Evolutionary conservation across 2,797 vertebrate species (phyloP).

Genomic region (Distichodus sexfasciatus): DNA sequence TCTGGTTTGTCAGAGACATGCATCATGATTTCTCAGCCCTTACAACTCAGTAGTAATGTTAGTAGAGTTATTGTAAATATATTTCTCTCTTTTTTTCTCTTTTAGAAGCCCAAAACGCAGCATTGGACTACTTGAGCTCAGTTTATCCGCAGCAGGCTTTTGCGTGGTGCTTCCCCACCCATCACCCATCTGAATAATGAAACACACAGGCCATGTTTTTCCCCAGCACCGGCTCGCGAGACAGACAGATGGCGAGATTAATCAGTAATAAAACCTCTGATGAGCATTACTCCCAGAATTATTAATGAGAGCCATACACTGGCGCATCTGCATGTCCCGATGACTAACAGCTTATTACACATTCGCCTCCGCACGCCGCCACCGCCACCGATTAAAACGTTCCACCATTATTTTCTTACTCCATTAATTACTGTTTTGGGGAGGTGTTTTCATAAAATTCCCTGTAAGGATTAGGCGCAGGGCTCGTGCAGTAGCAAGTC

Average conservation of each 20-base stretch:
- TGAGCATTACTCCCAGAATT: constrained; percentile 53
- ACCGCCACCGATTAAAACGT: constrained; percentile 57
- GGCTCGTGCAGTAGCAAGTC: neutral
- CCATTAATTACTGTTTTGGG: constrained; percentile 45
- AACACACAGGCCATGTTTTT: constrained; percentile 38
- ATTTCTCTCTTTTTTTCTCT: neutral
- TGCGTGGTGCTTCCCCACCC: constrained; percentile 30
- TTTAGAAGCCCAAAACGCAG: neutral
- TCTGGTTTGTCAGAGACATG: too few relatives aligned
- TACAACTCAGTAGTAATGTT: too few relatives aligned
- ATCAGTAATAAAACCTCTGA: constrained; percentile 50
- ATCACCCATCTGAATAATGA: constrained; percentile 49
- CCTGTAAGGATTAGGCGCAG: constrained; percentile 18
- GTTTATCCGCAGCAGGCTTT: neutral
- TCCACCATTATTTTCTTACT: constrained; percentile 44
- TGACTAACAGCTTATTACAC: constrained; percentile 47
- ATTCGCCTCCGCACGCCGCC: constrained; percentile 54
- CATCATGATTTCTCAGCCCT: too few relatives aligned
- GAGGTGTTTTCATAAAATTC: constrained; percentile 31
- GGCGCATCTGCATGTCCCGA: constrained; percentile 50
- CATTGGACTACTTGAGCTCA: neutral
- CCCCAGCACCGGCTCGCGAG: constrained; percentile 33
- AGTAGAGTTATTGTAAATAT: too few relatives aligned
- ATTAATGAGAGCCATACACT: constrained; percentile 53
- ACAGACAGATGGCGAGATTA: constrained; percentile 55